Evolutionary conservation across 2,888 invertebrate genomes (phyloP).

Genomic region (Lagria hirta): DNA sequence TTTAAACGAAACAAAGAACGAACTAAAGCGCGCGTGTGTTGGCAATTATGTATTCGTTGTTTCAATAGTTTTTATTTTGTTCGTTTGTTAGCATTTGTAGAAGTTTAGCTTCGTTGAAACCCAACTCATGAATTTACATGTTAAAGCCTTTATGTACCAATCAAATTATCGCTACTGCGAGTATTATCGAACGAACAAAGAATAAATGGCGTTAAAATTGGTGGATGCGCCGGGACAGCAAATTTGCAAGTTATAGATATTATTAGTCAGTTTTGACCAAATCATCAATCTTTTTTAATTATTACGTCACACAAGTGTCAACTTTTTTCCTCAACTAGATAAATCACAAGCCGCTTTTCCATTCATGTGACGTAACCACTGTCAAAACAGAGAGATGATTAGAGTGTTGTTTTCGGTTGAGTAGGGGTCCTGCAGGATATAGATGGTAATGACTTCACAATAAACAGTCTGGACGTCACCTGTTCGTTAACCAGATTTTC

Average conservation of each 20-base stretch:
- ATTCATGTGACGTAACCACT: slow-evolving; percentile 6
- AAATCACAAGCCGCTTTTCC: slow-evolving; percentile 10
- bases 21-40: slow-evolving; percentile 26
- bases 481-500: slow-evolving; percentile 17
- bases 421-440: background rate
- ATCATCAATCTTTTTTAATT: slow-evolving; percentile 21
- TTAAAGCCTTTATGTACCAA: slow-evolving; percentile 16
- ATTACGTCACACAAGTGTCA: slow-evolving; percentile 4
- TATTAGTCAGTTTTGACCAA: background rate
- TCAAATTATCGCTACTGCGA: slow-evolving; percentile 21
- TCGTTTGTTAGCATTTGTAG: slow-evolving; percentile 12
- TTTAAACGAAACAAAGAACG: slow-evolving; percentile 28
- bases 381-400: slow-evolving; percentile 13
- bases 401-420: slow-evolving; percentile 9
- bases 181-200: slow-evolving; percentile 6
- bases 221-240: slow-evolving; percentile 14
- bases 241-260: slow-evolving; percentile 1
- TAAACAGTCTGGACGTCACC: slow-evolving; percentile 23
- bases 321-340: slow-evolving; percentile 9
- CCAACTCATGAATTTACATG: slow-evolving; percentile 17
- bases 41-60: slow-evolving; percentile 27
- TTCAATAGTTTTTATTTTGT: slow-evolving; percentile 10
- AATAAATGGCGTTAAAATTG: slow-evolving; percentile 3
- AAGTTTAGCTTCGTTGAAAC: slow-evolving; percentile 21
- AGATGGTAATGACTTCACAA: slow-evolving; percentile 15